phyloP scores from a whole-genome alignment of 1,140 invertebrate species.

The Macrosteles quadrilineatus region DNA sequence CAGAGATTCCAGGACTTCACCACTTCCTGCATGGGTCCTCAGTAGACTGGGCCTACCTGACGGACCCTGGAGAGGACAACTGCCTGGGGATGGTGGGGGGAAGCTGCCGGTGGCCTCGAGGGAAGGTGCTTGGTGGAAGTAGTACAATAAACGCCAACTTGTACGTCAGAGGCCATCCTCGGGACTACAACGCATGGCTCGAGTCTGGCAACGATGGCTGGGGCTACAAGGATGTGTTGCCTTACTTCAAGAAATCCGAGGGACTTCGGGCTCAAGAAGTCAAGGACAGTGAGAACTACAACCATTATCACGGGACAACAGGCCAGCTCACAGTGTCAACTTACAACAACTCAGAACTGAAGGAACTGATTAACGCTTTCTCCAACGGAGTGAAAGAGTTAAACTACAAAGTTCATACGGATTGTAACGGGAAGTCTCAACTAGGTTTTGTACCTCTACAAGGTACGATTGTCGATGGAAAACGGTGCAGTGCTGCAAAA shows the following conservation, averaged over 20 bases:
- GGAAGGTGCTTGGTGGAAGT: constrained; percentile 64
- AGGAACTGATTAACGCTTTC: neutral
- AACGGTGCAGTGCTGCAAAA: constrained; percentile 68
- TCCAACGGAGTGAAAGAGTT: neutral
- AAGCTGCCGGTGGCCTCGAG: constrained; percentile 60
- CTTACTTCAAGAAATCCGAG: constrained; percentile 52
- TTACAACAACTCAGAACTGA: neutral
- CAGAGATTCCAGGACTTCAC: constrained; percentile 58
- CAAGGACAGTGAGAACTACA: neutral
- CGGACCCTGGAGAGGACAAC: constrained; percentile 61
- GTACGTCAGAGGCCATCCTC: constrained; percentile 60
- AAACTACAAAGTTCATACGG: constrained; percentile 2
- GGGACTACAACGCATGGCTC: constrained; percentile 62
- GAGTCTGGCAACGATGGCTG: constrained; percentile 51
- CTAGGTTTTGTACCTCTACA: constrained; percentile 15
- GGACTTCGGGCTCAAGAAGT: constrained; percentile 31
- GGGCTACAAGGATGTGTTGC: constrained; percentile 56
- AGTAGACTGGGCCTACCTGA: constrained; percentile 76
- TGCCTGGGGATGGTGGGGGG: constrained; percentile 52
- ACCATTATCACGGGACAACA: constrained; percentile 7
- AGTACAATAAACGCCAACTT: constrained; percentile 65
- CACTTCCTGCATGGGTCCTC: constrained; percentile 58
- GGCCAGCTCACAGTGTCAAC: constrained; percentile 2
- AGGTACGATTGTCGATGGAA: constrained; percentile 63
- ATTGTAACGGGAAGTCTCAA: constrained; percentile 19